Evolutionary conservation across 64 coral and sea anemone genomes (phyloP), one percentile per base, ranked within the genome.

Genomic region (Porites lutea): DNA sequence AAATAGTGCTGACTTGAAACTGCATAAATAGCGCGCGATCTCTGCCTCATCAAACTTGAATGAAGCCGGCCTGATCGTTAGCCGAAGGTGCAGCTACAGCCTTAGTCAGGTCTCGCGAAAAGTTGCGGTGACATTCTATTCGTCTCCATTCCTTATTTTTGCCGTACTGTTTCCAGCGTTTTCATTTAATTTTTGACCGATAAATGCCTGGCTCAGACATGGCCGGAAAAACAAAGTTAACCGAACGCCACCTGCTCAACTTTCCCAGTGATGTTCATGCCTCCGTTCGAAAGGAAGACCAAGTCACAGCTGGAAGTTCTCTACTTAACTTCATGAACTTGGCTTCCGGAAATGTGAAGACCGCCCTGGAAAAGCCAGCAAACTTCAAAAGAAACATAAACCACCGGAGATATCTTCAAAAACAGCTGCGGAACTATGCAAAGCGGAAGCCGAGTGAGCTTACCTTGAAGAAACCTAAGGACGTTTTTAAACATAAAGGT

Each of bases 311-410:
- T 12, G 97, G 94, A 59, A 93, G 93, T 93, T 90, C 94, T 4
- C 92, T 99, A 74, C 78, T 99, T 9, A 96, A 73, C 44, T 99
- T 99, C 50, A 99, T 99, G 97, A 99, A 93, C 70, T 80, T 93
- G 60, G 97, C 97, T 6, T 96, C 97, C 7, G 94, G 92, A 16
- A 99, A 94, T 88, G 94, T 99, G 15, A 99, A 99, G 67, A 96
- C 88, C 2, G 97, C 97, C 16, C 78, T 99, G 21, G 97, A 99
- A 70, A 99, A 99, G 72, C 97, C 97, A 43, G 94, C 94, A 51
- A 99, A 89, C 52, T 99, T 99, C 64, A 99, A 99, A 84, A 60
- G 97, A 52, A 99, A 99, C 89, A 99, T 99, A 46, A 99, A 99
- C 53, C 97, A 99, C 83, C 88, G 97, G 18, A 81, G 97, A 66